Conservation (phyloP, 2,113 vertebrate species). For the Psittacus erithacus region DNA sequence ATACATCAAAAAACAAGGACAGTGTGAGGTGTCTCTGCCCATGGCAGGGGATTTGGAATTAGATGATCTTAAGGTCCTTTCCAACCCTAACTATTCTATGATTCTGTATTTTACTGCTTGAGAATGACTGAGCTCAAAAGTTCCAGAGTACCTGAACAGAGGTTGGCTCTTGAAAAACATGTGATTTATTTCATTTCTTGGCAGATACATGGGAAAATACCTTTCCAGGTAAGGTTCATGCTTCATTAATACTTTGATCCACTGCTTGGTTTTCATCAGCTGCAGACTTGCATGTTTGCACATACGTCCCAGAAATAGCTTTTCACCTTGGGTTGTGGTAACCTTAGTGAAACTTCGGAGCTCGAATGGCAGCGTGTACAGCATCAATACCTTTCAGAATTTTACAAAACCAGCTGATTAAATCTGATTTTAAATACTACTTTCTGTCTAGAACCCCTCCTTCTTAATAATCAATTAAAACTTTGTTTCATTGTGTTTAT, state of each 20-base stretch:
- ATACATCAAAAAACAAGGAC: background rate
- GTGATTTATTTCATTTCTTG: background rate
- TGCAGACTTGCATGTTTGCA: background rate
- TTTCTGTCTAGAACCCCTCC: constrained; percentile 24
- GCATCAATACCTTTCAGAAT: constrained; percentile 16
- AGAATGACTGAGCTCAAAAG: background rate
- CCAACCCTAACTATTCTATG: no score
- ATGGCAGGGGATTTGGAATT: no score
- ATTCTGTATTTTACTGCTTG: background rate
- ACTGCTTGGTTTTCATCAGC: background rate
- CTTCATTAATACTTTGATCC: background rate
- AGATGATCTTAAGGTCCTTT: no score
- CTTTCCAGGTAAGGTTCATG: background rate
- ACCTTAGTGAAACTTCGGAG: background rate
- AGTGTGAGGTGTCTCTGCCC: no score
- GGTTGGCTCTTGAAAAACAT: background rate
- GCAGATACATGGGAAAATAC: background rate
- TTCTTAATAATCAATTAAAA: constrained; percentile 58
- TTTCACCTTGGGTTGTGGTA: background rate
- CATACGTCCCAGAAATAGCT: background rate
- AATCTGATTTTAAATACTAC: constrained; percentile 47
- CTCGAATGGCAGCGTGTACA: background rate
- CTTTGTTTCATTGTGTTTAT: constrained; percentile 42
- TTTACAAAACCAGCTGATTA: constrained; percentile 38
- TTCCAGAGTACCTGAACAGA: background rate